Evolutionary conservation across 2,113 vertebrate genomes (phyloP).

Genomic region (Carettochelys insculpta): DNA sequence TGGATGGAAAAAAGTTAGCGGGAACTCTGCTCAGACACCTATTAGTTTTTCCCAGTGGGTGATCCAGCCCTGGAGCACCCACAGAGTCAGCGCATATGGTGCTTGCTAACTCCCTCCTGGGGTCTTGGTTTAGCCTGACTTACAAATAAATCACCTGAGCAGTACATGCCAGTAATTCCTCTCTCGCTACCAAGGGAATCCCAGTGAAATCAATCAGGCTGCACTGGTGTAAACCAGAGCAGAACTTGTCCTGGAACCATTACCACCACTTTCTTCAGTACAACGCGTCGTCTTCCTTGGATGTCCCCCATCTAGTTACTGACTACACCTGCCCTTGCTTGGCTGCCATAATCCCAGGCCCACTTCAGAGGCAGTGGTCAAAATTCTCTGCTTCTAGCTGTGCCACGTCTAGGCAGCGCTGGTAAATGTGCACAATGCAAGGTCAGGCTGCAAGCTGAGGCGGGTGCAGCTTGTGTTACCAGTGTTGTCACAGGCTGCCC

Average conservation of each 20-base stretch:
- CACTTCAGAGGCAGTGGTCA: neutral
- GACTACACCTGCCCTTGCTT: neutral
- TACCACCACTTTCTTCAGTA: too few relatives aligned
- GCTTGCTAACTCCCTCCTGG: neutral
- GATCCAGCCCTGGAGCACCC: too few relatives aligned
- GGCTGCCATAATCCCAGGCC: neutral
- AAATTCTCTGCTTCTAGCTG: neutral
- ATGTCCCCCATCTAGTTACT: too few relatives aligned
- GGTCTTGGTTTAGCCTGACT: neutral
- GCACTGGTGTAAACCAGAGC: neutral
- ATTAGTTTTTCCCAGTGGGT: too few relatives aligned
- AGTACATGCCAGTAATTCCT: neutral
- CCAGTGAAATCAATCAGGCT: neutral
- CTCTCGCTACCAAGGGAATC: neutral
- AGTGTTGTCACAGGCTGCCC: neutral
- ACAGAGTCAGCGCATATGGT: too few relatives aligned
- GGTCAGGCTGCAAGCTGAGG: neutral
- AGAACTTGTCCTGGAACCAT: neutral
- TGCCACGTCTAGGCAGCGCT: neutral
- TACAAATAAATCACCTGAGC: neutral
- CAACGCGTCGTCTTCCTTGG: too few relatives aligned
- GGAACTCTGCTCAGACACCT: too few relatives aligned
- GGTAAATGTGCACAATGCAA: neutral
- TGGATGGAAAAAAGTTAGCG: too few relatives aligned
- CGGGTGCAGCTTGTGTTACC: too few relatives aligned